Base-by-base conservation (phyloP, 2,888 invertebrate genomes). In the Ecliptopera silaceata region DNA sequence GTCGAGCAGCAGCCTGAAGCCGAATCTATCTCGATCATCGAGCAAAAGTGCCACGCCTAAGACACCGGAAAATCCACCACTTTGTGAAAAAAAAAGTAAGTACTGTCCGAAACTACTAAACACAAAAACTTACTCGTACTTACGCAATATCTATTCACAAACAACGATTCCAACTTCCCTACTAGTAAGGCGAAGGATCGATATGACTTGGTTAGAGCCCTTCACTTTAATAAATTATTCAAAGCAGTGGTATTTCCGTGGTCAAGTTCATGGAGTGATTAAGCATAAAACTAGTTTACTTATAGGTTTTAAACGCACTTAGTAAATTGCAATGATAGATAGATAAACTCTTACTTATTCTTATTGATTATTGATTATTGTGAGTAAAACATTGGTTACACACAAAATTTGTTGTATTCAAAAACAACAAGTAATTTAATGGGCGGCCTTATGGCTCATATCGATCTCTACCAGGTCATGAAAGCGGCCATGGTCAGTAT, bases 21-120 rank as follows among this genome's bases (percentile, higher is more conserved):
- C 92, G 20, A 92, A 91, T 65, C 77, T 91, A 22, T 91, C 92
- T 4, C 90, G 93, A 65, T 93, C 93, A 38, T 93, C 93, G 4
- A 93, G 92, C 82, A 93, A 93, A 82, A 92, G 92, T 65, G 89
- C 92, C 45, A 92, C 87, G 66, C 88, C 89, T 11, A 95, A 95
- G 85, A 96, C 96, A 56, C 96, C 96, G 8, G 96, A 96, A 75
- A 93, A 79, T 56, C 91, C 91, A 11, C 75, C 66, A 26, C 80
- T 88, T 10, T 67, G 68, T 55, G 93, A 95, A 46, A 96, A 95
- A 83, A 96, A 96, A 91, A 95, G 96, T 96, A 84, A 86, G 92
- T 74, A 26, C n/a, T 8, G 43, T 22, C 17, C 36, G 10, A 1
- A 36, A 36, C 15, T 15, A 36, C 34, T 15, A 1, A 36, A 15